phyloP scores from a whole-genome alignment of 2,113 vertebrate species.

The Halcyon senegalensis region DNA sequence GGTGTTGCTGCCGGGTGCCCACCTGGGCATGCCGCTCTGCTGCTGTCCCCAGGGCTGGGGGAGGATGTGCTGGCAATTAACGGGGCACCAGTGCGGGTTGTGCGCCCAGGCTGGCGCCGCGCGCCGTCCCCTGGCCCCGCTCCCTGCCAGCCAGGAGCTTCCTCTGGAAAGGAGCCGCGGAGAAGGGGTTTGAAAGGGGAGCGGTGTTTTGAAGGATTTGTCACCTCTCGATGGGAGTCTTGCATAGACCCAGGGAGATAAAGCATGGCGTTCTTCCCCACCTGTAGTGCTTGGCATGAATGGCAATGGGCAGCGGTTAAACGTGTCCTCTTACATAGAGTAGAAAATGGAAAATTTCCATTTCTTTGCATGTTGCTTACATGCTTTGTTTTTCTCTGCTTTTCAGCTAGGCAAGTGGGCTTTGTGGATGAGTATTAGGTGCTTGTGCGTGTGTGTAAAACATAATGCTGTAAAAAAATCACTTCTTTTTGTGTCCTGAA shows the following conservation, averaged over 20 bases:
- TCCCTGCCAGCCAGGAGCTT: conserved; percentile 41
- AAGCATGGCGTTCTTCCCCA: not conserved
- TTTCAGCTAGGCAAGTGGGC: not conserved
- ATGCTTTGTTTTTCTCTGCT: not conserved
- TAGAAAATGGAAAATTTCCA: not conserved
- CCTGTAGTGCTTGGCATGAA: not conserved
- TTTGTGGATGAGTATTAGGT: not conserved
- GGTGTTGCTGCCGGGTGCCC: conserved; percentile 82
- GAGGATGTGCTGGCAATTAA: conserved; percentile 84
- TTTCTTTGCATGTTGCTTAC: not conserved
- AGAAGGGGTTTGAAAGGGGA: conserved; percentile 35
- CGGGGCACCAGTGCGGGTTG: conserved; percentile 82
- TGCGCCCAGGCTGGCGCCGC: conserved; percentile 80
- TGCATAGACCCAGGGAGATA: not conserved
- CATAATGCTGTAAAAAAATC: conserved; percentile 39
- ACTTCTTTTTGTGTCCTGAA: not conserved
- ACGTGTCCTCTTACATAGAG: not conserved
- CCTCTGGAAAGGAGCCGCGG: conserved; percentile 26
- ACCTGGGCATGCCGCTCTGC: conserved; percentile 81
- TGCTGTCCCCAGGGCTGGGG: conserved; percentile 70
- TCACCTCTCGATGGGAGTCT: not conserved
- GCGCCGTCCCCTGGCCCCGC: conserved; percentile 51
- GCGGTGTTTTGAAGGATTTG: not conserved
- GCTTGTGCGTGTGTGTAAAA: not conserved
- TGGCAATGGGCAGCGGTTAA: not conserved